A percentile compares a stretch with the other conserved stretches of the same genome.
Conservation (phyloP, 2,113 vertebrate species). For the Pipra filicauda region DNA sequence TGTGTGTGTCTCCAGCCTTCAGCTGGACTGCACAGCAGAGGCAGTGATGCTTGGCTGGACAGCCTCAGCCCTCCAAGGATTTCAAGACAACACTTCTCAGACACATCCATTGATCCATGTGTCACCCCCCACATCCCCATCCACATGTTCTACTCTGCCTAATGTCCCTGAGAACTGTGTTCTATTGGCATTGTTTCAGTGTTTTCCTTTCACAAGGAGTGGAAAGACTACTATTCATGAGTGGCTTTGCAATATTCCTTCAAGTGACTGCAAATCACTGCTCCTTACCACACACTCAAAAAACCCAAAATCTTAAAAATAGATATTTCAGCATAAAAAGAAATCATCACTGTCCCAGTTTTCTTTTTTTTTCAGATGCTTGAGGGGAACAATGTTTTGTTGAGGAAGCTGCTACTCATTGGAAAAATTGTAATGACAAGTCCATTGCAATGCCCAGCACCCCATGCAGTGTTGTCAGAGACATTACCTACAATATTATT, state of each 20-base stretch:
- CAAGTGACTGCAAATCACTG: neutral
- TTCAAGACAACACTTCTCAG: neutral
- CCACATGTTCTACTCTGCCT: neutral
- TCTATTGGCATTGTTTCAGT: neutral
- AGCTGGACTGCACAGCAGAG: neutral
- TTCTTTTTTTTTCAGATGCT: neutral
- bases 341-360: neutral
- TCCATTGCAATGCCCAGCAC: neutral
- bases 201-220: rapidly evolving
- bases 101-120: neutral
- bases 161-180: neutral
- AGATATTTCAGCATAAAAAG: neutral
- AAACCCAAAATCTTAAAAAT: neutral
- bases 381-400: neutral
- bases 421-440: neutral
- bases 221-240: neutral
- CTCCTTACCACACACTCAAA: neutral
- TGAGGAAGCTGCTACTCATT: neutral
- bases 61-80: neutral
- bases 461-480: neutral
- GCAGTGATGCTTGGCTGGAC: neutral
- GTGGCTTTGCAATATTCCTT: neutral
- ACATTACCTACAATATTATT: neutral
- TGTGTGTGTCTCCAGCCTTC: rapidly evolving
- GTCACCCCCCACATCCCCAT: neutral